Base-by-base conservation (phyloP, 2,113 vertebrate genomes). In the Calcarius ornatus region DNA sequence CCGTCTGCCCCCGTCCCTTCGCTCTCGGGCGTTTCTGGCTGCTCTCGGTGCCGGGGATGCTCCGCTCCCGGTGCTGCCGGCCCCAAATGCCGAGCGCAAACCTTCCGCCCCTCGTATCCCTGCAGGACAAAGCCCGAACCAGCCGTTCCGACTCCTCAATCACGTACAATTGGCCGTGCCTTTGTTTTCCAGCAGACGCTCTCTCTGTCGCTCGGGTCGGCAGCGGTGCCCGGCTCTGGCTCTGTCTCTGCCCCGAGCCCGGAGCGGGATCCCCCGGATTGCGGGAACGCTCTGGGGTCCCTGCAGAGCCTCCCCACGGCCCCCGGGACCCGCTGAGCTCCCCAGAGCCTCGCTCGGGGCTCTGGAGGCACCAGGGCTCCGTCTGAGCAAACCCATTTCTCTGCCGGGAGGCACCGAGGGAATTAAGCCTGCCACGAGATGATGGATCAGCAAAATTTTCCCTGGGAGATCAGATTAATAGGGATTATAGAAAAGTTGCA, bases 381-480 rank as follows among this genome's bases (percentile, higher is more conserved):
- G 51, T 12, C 28, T 15, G 48, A 83, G 84, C 68, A 95, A 87
- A 93, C 80, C 75, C 82, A 76, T 87, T 92, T 76, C 91, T 80
- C 90, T 81, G 90, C 90, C 88, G 18, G 86, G 33, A 95, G 93
- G 73, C 90, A 77, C 90, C 45, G 5, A 51, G 73, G 76, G 78
- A 95, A 75, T 86, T 91, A 54, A 43, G 68, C 33, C 77, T 89
- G 90, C 88, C 80, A 65, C 33, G 24, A 43, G 79, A 93, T 90
- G 94, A 93, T 66, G 87, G 93, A 96, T 94, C 75, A 87, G 94
- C 81, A 86, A 71, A 82, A 54, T 87, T 92, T 92, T 57, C 75
- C 65, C 92, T 47, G 11, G 73, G 97, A 97, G 93, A 91, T 95
- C 90, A 94, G 96, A 96, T 97, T 95, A 97, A 95, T 97, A 83